These are phyloP conservation scores for Scaptomyza flava DNA, from an alignment of 2,888 invertebrate species.

Conservation along the genomic window DNA sequence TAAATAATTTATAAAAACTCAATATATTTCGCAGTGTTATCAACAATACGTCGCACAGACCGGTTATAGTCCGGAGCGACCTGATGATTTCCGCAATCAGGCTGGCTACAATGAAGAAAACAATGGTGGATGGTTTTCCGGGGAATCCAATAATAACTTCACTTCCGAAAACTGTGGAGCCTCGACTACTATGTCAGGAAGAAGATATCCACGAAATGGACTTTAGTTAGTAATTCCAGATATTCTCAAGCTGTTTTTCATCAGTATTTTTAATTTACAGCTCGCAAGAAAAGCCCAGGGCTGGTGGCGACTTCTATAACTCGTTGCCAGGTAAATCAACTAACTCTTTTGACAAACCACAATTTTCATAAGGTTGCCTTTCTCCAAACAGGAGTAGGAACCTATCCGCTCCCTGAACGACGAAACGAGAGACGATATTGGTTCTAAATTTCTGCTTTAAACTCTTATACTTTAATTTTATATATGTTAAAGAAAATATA, in stretches of 20 bases:
- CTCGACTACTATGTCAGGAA: background rate
- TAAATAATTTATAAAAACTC: no score
- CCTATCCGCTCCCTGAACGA: constrained; percentile 2
- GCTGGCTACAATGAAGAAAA: background rate
- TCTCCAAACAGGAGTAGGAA: background rate
- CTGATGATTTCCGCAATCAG: background rate
- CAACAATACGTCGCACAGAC: constrained; percentile 29
- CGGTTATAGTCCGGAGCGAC: constrained; percentile 17
- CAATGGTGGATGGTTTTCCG: background rate
- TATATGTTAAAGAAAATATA: background rate
- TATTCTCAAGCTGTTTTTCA: background rate
- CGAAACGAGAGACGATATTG: constrained; percentile 3
- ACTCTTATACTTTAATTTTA: no score
- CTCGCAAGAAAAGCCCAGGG: background rate
- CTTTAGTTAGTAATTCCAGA: constrained; percentile 1
- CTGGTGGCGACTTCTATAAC: constrained; percentile 14
- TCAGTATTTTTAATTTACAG: background rate
- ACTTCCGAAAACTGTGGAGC: background rate
- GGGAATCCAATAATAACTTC: background rate
- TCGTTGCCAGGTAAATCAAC: constrained; percentile 8
- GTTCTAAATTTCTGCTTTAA: constrained; percentile 1
- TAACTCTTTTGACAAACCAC: no score
- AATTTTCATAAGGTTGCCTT: no score
- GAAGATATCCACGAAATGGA: constrained; percentile 7
- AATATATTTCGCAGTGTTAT: constrained; percentile 19